Conservation (phyloP, 2,888 invertebrate species). For the Sialis lutaria region DNA sequence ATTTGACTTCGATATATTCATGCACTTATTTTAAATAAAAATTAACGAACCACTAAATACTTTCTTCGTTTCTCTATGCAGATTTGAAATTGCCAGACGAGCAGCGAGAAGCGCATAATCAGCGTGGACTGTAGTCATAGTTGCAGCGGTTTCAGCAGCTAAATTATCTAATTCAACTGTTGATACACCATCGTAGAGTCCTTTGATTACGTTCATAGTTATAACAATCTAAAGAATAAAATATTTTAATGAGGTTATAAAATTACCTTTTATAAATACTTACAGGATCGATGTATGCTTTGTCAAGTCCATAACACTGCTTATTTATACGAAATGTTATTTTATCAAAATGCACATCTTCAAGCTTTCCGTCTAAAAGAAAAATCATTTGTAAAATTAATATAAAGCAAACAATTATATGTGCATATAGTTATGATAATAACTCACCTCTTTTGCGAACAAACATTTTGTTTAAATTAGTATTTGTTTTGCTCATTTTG, state of each 20-base stretch:
- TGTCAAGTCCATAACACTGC: conserved; percentile 86
- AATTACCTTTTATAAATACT: conserved; percentile 21
- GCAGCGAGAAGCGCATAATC: conserved; percentile 87
- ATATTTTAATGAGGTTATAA: neutral
- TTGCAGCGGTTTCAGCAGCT: conserved; percentile 97
- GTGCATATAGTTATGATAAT: neutral
- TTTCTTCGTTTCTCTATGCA: conserved; percentile 96
- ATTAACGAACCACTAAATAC: conserved; percentile 56
- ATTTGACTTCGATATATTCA: too few species aligned
- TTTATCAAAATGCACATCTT: conserved; percentile 92
- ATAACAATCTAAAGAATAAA: conserved; percentile 44
- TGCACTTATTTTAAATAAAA: too few species aligned
- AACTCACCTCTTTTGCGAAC: conserved; percentile 32
- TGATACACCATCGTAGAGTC: conserved; percentile 90
- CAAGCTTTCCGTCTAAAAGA: conserved; percentile 64
- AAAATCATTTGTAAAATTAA: too few species aligned
- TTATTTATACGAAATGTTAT: conserved; percentile 93
- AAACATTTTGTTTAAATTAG: conserved; percentile 22
- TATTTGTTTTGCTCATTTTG: too few species aligned
- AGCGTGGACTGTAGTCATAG: conserved; percentile 92
- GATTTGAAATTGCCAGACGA: conserved; percentile 87
- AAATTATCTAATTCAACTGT: conserved; percentile 94
- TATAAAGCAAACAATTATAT: neutral
- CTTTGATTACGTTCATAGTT: conserved; percentile 83
- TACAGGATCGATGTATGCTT: conserved; percentile 94